Conservation (phyloP, 2,113 vertebrate genomes). For the Callaeas wilsoni region DNA sequence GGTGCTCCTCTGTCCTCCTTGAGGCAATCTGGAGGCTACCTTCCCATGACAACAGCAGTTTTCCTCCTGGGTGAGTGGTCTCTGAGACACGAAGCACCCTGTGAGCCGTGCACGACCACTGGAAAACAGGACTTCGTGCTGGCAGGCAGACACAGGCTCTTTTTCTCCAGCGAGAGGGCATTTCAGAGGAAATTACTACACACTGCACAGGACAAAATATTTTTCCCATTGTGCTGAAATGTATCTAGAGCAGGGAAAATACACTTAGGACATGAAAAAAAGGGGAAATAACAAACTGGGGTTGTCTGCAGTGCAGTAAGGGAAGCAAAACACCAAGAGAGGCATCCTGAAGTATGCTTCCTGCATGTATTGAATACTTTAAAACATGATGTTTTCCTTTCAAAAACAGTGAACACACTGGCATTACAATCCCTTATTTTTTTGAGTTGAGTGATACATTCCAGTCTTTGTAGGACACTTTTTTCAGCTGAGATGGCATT, state of each 20-base stretch:
- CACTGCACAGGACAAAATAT: not conserved
- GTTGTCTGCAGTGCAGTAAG: conserved; percentile 58
- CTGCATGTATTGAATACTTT: conserved; percentile 64
- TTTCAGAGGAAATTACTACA: conserved; percentile 43
- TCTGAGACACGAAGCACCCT: not conserved
- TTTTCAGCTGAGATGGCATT: conserved; percentile 29
- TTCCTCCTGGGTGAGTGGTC: not conserved
- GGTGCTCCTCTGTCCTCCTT: not conserved
- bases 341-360: conserved; percentile 63
- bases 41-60: not conserved
- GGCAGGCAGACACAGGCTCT: not conserved
- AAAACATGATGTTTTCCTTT: conserved; percentile 64
- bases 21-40: not conserved
- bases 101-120: not conserved
- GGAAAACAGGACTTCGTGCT: not conserved
- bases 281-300: conserved; percentile 63
- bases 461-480: conserved; percentile 46
- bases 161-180: not conserved
- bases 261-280: conserved; percentile 28
- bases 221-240: conserved; percentile 45
- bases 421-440: conserved; percentile 24
- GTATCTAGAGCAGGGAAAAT: conserved; percentile 53
- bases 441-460: conserved; percentile 52
- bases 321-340: conserved; percentile 53
- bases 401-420: conserved; percentile 51